Percentiles rank a stretch among this genome's conserved stretches.
These are phyloP conservation scores for Pristis pectinata DNA, from an alignment of 2,797 vertebrate species.

Conservation along the genomic window DNA sequence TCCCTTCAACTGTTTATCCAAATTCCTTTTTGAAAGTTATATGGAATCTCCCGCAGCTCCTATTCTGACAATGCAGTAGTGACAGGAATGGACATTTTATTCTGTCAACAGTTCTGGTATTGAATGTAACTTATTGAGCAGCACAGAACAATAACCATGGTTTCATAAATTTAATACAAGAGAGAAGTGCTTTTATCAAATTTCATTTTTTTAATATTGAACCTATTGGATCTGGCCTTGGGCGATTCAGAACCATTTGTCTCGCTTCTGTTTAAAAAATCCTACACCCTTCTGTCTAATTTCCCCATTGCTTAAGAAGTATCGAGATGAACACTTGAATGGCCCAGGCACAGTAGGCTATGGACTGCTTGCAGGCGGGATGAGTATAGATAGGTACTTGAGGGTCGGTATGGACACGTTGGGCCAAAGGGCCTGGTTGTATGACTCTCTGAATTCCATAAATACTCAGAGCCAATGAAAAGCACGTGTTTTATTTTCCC, in stretches of 20 bases:
- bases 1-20: background rate
- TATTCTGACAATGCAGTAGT: background rate
- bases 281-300: no score
- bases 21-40: background rate
- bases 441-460: background rate
- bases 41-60: background rate
- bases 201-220: background rate
- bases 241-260: background rate
- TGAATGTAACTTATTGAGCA: background rate
- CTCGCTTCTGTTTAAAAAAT: background rate
- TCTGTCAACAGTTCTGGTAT: background rate
- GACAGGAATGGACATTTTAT: background rate
- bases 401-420: no score
- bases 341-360: no score
- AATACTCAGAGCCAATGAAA: background rate
- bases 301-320: no score
- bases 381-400: no score
- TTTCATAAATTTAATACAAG: background rate
- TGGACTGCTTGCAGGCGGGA: no score
- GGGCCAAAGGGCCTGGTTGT: no score
- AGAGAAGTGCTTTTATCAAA: no score
- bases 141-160: background rate
- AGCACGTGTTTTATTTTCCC: no score
- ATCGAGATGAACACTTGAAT: no score
- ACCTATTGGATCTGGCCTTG: background rate